Percentiles rank a stretch among this genome's conserved stretches.
These are phyloP conservation scores for Drosophila heteroneura DNA, from an alignment of 2,888 invertebrate species.

Conservation along the genomic window DNA sequence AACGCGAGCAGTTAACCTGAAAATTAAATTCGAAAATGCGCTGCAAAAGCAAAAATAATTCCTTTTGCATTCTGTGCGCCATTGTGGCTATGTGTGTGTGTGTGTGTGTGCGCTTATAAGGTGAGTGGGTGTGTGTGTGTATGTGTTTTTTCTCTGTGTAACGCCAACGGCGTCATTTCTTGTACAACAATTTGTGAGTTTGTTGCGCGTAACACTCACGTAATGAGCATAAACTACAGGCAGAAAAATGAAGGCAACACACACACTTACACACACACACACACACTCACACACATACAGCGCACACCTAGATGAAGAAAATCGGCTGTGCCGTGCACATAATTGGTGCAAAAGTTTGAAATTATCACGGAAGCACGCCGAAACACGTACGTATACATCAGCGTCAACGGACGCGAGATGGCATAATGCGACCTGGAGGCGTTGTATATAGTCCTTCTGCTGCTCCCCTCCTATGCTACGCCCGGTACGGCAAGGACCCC, in stretches of 20 bases:
- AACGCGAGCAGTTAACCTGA: conserved; percentile 65
- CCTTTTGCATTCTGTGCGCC: conserved; percentile 54
- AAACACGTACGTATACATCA: conserved; percentile 74
- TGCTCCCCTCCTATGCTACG: background rate
- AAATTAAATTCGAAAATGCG: conserved; percentile 75
- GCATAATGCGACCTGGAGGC: conserved; percentile 58
- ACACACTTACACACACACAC: conserved; percentile 13
- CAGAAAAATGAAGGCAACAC: conserved; percentile 57
- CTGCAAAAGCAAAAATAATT: conserved; percentile 72
- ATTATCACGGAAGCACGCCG: conserved; percentile 78
- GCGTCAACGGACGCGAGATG: conserved; percentile 72
- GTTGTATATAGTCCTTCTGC: conserved; percentile 27
- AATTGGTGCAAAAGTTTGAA: conserved; percentile 79
- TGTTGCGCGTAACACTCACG: conserved; percentile 74
- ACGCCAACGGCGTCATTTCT: conserved; percentile 73
- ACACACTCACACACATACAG: background rate
- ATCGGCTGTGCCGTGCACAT: conserved; percentile 75
- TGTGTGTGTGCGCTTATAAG: conserved; percentile 5
- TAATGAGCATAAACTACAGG: conserved; percentile 79
- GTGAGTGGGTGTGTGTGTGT: conserved; percentile 4
- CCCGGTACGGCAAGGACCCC: background rate
- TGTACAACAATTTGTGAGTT: conserved; percentile 78
- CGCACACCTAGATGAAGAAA: conserved; percentile 43
- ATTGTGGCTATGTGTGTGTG: conserved; percentile 1
- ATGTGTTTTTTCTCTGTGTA: conserved; percentile 36